Conservation (phyloP, 2,113 vertebrate genomes). For the Triplophysa rosa region DNA sequence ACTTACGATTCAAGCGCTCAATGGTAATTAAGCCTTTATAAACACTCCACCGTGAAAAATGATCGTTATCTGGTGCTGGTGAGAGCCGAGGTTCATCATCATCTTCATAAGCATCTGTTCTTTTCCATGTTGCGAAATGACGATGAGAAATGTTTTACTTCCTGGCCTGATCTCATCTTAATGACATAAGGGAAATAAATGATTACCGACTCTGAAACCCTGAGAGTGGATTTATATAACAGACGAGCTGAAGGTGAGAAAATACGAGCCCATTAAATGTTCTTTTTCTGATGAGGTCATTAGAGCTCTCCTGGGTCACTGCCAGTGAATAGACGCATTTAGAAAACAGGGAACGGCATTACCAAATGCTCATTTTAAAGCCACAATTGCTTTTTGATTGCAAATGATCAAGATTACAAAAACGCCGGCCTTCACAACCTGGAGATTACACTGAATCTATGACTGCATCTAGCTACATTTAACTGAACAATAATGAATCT, state of each 20-base stretch:
- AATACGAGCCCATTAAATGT: slow-evolving; percentile 29
- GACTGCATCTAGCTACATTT: background rate
- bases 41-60: background rate
- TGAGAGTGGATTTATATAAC: slow-evolving; percentile 22
- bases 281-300: slow-evolving; percentile 27
- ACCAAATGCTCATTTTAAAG: background rate
- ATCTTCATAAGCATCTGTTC: slow-evolving; percentile 10
- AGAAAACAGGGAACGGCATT: background rate
- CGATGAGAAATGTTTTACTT: slow-evolving; percentile 21
- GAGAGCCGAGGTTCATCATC: slow-evolving; percentile 17
- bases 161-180: slow-evolving; percentile 31
- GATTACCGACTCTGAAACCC: background rate
- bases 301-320: slow-evolving; percentile 6
- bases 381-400: background rate
- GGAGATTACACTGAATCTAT: background rate
- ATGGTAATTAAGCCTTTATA: background rate
- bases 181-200: slow-evolving; percentile 21
- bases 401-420: background rate
- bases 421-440: background rate
- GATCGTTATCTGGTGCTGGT: slow-evolving; percentile 13
- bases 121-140: background rate
- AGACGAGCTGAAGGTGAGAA: slow-evolving; percentile 23
- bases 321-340: background rate
- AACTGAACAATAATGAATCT: background rate
- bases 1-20: background rate